Conservation (phyloP, 2,113 vertebrate genomes). For the Pycnonotus jocosus region DNA sequence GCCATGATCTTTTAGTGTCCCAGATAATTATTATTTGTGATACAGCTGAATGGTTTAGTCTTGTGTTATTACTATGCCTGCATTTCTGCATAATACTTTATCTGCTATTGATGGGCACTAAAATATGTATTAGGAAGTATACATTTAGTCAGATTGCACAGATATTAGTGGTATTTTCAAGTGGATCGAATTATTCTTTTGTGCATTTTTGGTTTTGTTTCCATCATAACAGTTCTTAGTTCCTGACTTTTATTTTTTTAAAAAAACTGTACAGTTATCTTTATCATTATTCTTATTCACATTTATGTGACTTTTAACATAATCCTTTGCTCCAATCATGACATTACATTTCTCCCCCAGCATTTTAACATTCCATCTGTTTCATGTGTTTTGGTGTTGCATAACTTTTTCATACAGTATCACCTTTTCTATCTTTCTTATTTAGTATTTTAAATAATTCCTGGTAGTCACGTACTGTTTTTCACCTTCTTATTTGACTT, state of each 20-base stretch:
- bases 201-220: not conserved
- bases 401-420: not conserved
- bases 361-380: not conserved
- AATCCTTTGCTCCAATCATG: constrained; percentile 1
- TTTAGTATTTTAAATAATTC: not conserved
- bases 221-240: not conserved
- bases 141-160: constrained; percentile 22
- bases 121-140: constrained; percentile 32
- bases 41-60: constrained; percentile 55
- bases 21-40: constrained; percentile 70
- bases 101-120: constrained; percentile 33
- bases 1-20: constrained; percentile 70
- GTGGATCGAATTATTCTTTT: not conserved
- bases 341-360: not conserved
- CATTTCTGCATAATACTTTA: constrained; percentile 33
- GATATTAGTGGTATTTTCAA: constrained; percentile 1
- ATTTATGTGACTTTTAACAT: not conserved
- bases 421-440: not conserved
- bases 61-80: constrained; percentile 36
- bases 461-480: not conserved
- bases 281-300: not conserved
- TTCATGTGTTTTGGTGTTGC: not conserved
- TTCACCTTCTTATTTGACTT: not conserved
- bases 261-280: not conserved
- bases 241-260: not conserved